Base-by-base conservation (phyloP, 1,140 invertebrate genomes). In the Thaumatotibia leucotreta region DNA sequence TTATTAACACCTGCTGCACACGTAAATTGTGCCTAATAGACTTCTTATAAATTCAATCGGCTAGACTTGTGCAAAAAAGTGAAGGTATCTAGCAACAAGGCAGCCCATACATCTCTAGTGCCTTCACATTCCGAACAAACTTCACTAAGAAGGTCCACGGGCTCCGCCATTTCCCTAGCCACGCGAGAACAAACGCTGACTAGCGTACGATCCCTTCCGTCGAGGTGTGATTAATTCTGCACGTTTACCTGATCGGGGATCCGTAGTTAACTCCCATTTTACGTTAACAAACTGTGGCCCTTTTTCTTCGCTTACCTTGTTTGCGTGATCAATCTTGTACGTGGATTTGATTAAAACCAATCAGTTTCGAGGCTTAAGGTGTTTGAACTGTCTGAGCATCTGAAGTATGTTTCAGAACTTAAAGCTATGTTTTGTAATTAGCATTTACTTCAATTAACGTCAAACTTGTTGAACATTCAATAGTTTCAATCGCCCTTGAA, bases 191-290 rank as follows among this genome's bases (percentile, higher is more conserved):
- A 72, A 80, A 77, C 64, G 77, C 77, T 75, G 77, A 76, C 70
- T 76, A 75, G 52, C 61, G 66, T 69, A 66, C 73, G 73, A 80
- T 82, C 74, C 73, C 70, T 72, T 49, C 67, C 71, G 67, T 72
- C 54, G 64, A 76, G 70, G 73, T 80, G 75, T 76, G 80, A 80
- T 82, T 82, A 82, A 82, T 82, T 75, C 75, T 45, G 66, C 61
- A 70, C 80, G 76, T 76, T 82, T 79, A 79, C 75, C 78, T 80
- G 76, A 75, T 80, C 76, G 64, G 70, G 52, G 68, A 70, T 68
- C 71, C 64, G 72, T 67, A 68, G 67, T 72, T 78, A 79, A 74
- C 78, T 74, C 70, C 69, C 65, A 33, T 63, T 61, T 58, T 67
- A 65, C 64, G 71, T 64, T 72, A 63, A 49, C 69, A 70, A 74